phyloP scores from a whole-genome alignment of 2,888 invertebrate genomes.

The Thyatira batis region DNA sequence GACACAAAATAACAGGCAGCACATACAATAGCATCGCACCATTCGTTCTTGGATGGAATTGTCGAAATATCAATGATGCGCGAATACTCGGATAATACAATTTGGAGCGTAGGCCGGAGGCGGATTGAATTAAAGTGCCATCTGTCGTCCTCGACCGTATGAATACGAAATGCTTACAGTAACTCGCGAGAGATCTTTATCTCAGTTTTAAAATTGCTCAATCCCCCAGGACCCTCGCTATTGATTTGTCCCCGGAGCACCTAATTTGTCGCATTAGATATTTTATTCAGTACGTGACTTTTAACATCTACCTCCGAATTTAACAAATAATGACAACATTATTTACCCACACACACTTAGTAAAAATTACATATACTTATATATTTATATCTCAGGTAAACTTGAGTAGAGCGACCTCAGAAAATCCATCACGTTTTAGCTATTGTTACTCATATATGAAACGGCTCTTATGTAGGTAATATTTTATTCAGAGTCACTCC shows the following conservation, averaged over 20 bases:
- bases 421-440: conserved; percentile 15
- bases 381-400: conserved; percentile 4
- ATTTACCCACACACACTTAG: conserved; percentile 18
- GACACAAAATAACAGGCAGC: conserved; percentile 23
- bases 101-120: conserved; percentile 79
- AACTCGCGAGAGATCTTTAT: conserved; percentile 75
- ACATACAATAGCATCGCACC: conserved; percentile 33
- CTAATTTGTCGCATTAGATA: conserved; percentile 71
- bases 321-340: conserved; percentile 24
- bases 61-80: conserved; percentile 82
- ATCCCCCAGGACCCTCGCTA: conserved; percentile 70
- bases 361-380: no score
- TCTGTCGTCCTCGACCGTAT: conserved; percentile 78
- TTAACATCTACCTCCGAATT: conserved; percentile 38
- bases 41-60: conserved; percentile 62
- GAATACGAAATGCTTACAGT: conserved; percentile 79
- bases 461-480: conserved; percentile 43
- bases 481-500: conserved; percentile 58
- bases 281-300: conserved; percentile 66
- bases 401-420: conserved; percentile 8
- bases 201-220: conserved; percentile 81
- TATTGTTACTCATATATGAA: conserved; percentile 25
- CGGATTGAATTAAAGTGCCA: conserved; percentile 80
- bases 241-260: conserved; percentile 75
- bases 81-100: conserved; percentile 79